Evolutionary conservation across 2,797 vertebrate species (phyloP), one percentile per base, ranked within the genome.

Genomic region (Botia almorhae): DNA sequence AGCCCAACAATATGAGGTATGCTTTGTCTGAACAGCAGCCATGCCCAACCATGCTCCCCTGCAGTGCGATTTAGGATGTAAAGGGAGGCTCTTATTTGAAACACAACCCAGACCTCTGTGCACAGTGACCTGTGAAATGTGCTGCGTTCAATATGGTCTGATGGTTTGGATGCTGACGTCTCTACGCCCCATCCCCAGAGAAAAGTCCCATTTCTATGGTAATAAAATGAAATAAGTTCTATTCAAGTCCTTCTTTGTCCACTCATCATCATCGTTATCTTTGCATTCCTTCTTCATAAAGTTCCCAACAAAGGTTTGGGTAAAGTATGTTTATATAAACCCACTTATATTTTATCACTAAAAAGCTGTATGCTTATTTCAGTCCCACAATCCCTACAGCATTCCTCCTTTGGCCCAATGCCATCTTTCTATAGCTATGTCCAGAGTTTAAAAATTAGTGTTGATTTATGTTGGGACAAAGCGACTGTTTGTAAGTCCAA

Each of bases 51-150:
- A 46, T 55, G 61, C 50, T 56, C 58, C 70, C 69, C 69, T 67
- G 60, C 50, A 73, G 70, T 74, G 70, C 77, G 53, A 63, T 72
- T 55, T 33, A 19, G 48, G 58, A 63, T 72, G 77, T 64, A 72
- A 78, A 64, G 60, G 11, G 69, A 79, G 69, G n/a, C 39, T 72
- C 19, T 69, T 16, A 14, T 79, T 71, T 64, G 14, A 72, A 64
- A 60, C 19, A 26, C 58, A 63, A 48, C 29, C 48, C 11, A 33
- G 68, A 63, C 26, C 78, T 65, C 21, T 64, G 60, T 80, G 78
- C 69, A 65, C 70, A 58, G 70, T 80, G 78, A 80, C 78, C 78
- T 48, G 69, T 80, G 33, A 80, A 74, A 80, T 50, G 12, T 2
- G 70, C 23, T 55, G 50, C 65, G 69, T 73, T 80, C 48, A 80